phyloP scores from a whole-genome alignment of 2,888 invertebrate genomes.

The Xestia c-nigrum region DNA sequence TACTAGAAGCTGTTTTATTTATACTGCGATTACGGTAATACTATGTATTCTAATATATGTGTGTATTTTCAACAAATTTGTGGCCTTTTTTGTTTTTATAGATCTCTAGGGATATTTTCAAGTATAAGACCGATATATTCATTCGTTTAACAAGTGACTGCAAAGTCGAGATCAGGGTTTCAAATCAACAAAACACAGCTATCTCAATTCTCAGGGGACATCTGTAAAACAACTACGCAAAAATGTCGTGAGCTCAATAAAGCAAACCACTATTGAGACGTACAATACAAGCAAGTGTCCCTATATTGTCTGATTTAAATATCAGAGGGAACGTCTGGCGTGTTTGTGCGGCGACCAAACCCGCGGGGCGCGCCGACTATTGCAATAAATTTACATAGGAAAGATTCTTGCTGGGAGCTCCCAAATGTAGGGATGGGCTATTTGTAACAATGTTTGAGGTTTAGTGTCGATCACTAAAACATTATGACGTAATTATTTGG shows the following conservation, averaged over 20 bases:
- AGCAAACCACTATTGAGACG: constrained; percentile 56
- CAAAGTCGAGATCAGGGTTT: constrained; percentile 1
- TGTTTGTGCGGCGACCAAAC: constrained; percentile 56
- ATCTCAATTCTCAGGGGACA: constrained; percentile 13
- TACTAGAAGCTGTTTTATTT: not conserved
- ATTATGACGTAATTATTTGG: not conserved
- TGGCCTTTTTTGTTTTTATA: not conserved
- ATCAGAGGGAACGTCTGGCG: constrained; percentile 54
- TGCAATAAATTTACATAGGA: constrained; percentile 67
- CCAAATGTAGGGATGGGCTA: constrained; percentile 32
- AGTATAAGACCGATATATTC: not conserved
- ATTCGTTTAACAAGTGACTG: not conserved
- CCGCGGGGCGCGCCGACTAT: constrained; percentile 50
- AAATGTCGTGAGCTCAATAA: constrained; percentile 50
- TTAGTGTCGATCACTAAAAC: constrained; percentile 14
- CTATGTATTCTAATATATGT: not conserved
- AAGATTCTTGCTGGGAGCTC: constrained; percentile 52
- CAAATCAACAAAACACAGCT: not conserved
- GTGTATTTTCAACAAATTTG: not conserved
- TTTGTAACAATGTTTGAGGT: not conserved
- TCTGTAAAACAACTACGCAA: constrained; percentile 24
- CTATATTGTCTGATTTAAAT: constrained; percentile 66
- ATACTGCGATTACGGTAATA: not conserved
- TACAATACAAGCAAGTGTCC: constrained; percentile 57
- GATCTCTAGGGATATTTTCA: not conserved